Base-by-base conservation (phyloP, 2,888 invertebrate genomes). In the Plebejus anna region DNA sequence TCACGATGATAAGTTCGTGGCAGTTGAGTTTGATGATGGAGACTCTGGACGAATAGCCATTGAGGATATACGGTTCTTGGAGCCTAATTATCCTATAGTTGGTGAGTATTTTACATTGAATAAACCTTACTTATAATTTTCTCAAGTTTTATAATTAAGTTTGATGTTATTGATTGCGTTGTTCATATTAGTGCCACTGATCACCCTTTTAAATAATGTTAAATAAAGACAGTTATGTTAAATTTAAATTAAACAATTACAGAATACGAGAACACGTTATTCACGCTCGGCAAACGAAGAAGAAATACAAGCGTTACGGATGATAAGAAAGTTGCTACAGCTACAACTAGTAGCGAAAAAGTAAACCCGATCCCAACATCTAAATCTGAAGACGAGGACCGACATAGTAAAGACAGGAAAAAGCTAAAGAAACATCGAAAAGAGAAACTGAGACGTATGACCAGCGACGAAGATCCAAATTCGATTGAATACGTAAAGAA, bases 11-110 rank as follows among this genome's bases (percentile, higher is more conserved):
- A 96, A 96, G 85, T 97, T 97, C 83, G 97, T 98, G 4, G 96
- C 97, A 51, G 98, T 99, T 4, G 98, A 98, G 87, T 99, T 99
- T 85, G 99, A 99, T 86, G 99, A 99, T 85, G 99, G 98, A 0
- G 99, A 99, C 85, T 98, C 97, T 77, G 98, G 98, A 28, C 95
- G 96, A 83, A 99, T 99, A 84, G 97, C 97, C 75, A 92, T 98
- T 36, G 97, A 98, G 83, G 98, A 98, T 86, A 98, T 99, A 77
- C 94, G 98, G 80, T 95, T 98, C 80, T 92, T 99, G 79, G 97
- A 98, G 55, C 96, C 96, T n/a, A 96, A 98, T 86, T 98, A 98
- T 91, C 98, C 98, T 11, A 96, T 98, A 84, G 97, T 98, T 85
- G 98, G 98, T 98, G 86, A 94, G 95, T 86, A 32, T 11, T 38